A percentile compares a stretch with the other conserved stretches of the same genome.
Evolutionary conservation across 2,888 invertebrate species (phyloP).

Genomic region (Choristoneura rosaceana): DNA sequence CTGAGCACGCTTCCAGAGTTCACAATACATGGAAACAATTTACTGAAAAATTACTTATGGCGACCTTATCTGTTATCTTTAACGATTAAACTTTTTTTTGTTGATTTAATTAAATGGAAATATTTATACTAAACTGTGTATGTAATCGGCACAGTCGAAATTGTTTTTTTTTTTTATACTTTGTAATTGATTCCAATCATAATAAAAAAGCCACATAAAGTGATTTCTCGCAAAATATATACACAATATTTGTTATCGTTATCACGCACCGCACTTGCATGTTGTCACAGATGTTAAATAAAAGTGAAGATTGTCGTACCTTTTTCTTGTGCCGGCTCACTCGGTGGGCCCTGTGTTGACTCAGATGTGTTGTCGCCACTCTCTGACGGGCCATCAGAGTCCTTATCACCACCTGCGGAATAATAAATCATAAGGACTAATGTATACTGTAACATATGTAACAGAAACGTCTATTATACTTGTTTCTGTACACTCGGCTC

Average conservation of each 20-base stretch:
- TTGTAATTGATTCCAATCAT: too few relatives aligned
- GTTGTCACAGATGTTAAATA: constrained; percentile 20
- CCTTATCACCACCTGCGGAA: constrained; percentile 82
- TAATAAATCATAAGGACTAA: constrained; percentile 46
- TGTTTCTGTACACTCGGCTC: not conserved
- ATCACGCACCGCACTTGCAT: not conserved
- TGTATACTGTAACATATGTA: constrained; percentile 29
- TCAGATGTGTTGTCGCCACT: constrained; percentile 83
- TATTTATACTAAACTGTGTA: too few relatives aligned
- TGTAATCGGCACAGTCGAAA: too few relatives aligned
- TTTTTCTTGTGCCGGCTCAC: constrained; percentile 82
- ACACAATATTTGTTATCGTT: not conserved
- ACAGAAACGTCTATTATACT: not conserved
- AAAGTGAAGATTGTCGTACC: constrained; percentile 55
- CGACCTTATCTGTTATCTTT: too few relatives aligned
- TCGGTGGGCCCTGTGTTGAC: constrained; percentile 75
- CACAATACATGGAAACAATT: too few relatives aligned
- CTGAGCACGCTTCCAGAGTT: too few relatives aligned
- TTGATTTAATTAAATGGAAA: too few relatives aligned
- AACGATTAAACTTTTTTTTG: too few relatives aligned
- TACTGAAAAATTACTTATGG: too few relatives aligned
- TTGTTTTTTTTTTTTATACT: too few relatives aligned
- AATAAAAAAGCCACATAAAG: not conserved
- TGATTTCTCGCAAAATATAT: not conserved
- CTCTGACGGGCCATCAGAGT: constrained; percentile 82